phyloP scores from a whole-genome alignment of 2,113 vertebrate genomes.

The Trogon surrucura region DNA sequence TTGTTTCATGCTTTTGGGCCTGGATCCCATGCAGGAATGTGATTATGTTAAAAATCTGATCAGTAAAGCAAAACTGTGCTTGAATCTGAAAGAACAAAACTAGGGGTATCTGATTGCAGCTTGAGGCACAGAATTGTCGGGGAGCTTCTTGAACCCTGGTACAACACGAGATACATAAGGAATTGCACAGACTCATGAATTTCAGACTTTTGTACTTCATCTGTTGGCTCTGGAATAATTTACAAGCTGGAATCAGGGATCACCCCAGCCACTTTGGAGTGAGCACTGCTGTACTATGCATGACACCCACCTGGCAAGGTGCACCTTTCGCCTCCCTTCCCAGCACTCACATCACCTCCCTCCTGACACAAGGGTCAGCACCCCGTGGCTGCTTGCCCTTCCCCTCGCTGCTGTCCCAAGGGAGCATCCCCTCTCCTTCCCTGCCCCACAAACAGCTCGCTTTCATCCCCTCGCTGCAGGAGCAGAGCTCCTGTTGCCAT shows the following conservation, averaged over 20 bases:
- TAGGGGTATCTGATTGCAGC: not conserved
- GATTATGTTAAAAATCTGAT: not conserved
- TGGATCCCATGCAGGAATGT: not conserved
- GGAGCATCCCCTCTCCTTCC: not conserved
- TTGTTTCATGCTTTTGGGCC: not conserved
- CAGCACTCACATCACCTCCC: accelerated
- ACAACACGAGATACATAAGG: not conserved
- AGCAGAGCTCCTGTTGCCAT: accelerated
- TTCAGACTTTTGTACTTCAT: not conserved
- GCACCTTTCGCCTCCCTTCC: accelerated
- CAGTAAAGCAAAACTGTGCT: not conserved
- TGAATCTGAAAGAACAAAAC: not conserved
- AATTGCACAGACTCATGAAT: not conserved
- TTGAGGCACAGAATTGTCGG: accelerated
- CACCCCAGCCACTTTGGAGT: accelerated
- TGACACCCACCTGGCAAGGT: accelerated
- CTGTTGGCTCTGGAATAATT: not conserved
- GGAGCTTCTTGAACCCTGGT: not conserved
- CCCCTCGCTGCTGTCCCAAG: not conserved
- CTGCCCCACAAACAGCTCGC: not conserved
- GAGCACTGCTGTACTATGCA: accelerated
- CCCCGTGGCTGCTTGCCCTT: not conserved
- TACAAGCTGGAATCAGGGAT: not conserved
- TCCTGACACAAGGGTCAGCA: accelerated
- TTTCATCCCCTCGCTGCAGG: accelerated